Percentiles rank a stretch among this genome's conserved stretches.
These are phyloP conservation scores for Netelia inedita DNA, from an alignment of 2,888 invertebrate genomes.

Conservation along the genomic window DNA sequence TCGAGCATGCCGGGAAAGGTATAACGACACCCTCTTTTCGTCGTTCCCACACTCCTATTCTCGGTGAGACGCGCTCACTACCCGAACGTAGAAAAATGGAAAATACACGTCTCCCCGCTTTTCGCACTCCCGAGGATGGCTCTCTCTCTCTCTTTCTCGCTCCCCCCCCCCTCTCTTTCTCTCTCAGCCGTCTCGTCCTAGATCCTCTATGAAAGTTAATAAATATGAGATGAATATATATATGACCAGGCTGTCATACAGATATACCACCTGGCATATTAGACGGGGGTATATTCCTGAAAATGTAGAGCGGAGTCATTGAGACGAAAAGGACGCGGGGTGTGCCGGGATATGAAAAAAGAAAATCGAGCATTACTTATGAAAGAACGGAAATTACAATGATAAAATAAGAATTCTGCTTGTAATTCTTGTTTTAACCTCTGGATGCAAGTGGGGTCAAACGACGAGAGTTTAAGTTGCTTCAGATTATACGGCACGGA, in stretches of 20 bases:
- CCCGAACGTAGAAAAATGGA: slow-evolving; percentile 81
- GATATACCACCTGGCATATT: slow-evolving; percentile 37
- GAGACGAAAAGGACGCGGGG: slow-evolving; percentile 16
- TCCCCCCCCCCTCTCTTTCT: slow-evolving; percentile 25
- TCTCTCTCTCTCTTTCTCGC: slow-evolving; percentile 7
- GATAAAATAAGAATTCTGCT: background rate
- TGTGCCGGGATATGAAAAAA: slow-evolving; percentile 16
- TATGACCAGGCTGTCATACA: slow-evolving; percentile 44
- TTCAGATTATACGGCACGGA: too few species aligned
- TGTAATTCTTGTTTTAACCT: too few species aligned
- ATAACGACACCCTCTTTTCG: slow-evolving; percentile 65
- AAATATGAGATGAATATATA: slow-evolving; percentile 78
- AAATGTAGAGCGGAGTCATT: slow-evolving; percentile 18
- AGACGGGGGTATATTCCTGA: slow-evolving; percentile 36
- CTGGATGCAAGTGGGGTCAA: too few species aligned
- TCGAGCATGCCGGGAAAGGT: slow-evolving; percentile 1
- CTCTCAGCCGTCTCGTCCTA: slow-evolving; percentile 44
- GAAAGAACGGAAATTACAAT: slow-evolving; percentile 18
- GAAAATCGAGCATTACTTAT: background rate
- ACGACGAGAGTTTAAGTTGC: too few species aligned
- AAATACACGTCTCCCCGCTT: slow-evolving; percentile 75
- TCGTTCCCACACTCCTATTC: slow-evolving; percentile 49
- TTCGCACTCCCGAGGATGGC: slow-evolving; percentile 38
- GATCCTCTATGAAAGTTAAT: slow-evolving; percentile 83
- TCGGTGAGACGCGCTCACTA: slow-evolving; percentile 64